These are phyloP conservation scores for Thecocarcelia acutangulata DNA, from an alignment of 2,888 invertebrate genomes.

Conservation along the genomic window DNA sequence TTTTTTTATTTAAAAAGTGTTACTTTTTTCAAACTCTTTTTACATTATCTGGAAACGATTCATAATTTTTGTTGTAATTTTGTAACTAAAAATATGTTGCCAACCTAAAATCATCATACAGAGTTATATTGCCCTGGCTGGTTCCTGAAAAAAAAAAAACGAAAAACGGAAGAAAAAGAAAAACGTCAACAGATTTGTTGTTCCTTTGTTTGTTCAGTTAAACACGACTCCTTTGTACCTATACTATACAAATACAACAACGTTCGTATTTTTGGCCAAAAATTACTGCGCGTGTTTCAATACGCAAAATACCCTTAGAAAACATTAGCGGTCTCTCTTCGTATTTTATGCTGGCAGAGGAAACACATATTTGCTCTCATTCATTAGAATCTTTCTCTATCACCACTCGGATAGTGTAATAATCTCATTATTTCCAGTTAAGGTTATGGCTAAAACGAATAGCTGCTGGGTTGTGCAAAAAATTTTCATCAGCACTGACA, in stretches of 20 bases:
- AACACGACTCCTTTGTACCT: constrained; percentile 36
- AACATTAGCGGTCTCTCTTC: constrained; percentile 37
- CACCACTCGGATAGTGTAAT: constrained; percentile 31
- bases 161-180: not conserved
- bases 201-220: constrained; percentile 36
- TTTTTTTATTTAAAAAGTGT: constrained; percentile 4
- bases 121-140: constrained; percentile 33
- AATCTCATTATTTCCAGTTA: constrained; percentile 38
- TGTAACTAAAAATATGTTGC: constrained; percentile 51
- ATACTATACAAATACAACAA: constrained; percentile 32
- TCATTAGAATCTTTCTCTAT: constrained; percentile 32
- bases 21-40: constrained; percentile 21
- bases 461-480: constrained; percentile 54
- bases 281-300: constrained; percentile 45
- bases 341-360: not conserved
- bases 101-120: constrained; percentile 55
- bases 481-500: constrained; percentile 54
- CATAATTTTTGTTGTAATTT: constrained; percentile 27
- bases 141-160: constrained; percentile 3
- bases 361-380: constrained; percentile 27
- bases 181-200: constrained; percentile 1
- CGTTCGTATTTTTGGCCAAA: constrained; percentile 27
- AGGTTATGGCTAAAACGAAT: constrained; percentile 49
- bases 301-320: constrained; percentile 7
- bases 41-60: not conserved